Evolutionary conservation across 2,113 vertebrate species (phyloP).

Genomic region (Urocynchramus pylzowi): DNA sequence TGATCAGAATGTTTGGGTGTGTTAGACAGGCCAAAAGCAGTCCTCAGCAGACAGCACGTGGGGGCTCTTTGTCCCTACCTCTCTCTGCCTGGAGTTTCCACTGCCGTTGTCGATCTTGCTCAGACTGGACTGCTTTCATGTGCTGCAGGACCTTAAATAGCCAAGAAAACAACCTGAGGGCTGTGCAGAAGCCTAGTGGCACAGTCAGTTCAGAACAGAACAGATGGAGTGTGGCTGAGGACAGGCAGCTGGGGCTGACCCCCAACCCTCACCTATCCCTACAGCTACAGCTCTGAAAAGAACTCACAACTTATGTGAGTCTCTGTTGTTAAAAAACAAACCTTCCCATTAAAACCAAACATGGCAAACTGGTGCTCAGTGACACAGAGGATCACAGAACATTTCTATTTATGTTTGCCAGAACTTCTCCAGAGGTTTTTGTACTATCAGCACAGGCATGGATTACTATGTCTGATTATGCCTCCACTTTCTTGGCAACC

Average conservation of each 20-base stretch:
- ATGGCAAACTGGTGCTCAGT: accelerated
- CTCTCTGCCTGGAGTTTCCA: conserved; percentile 83
- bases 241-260: neutral
- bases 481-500: neutral
- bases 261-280: neutral
- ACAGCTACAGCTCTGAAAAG: neutral
- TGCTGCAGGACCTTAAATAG: conserved; percentile 86
- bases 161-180: neutral
- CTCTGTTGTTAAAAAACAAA: neutral
- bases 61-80: conserved; percentile 59
- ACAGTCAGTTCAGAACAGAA: neutral
- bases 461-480: neutral
- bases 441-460: neutral
- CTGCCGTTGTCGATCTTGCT: conserved; percentile 85
- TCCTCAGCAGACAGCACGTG: neutral
- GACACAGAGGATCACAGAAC: neutral
- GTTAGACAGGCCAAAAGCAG: neutral
- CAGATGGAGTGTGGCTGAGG: neutral
- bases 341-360: neutral
- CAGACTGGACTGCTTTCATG: conserved; percentile 86
- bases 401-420: neutral
- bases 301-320: accelerated
- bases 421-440: neutral
- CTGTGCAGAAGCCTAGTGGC: neutral
- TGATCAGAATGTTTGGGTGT: neutral